Base-by-base conservation (phyloP, 1,140 invertebrate species). In the Ladona fulva region DNA sequence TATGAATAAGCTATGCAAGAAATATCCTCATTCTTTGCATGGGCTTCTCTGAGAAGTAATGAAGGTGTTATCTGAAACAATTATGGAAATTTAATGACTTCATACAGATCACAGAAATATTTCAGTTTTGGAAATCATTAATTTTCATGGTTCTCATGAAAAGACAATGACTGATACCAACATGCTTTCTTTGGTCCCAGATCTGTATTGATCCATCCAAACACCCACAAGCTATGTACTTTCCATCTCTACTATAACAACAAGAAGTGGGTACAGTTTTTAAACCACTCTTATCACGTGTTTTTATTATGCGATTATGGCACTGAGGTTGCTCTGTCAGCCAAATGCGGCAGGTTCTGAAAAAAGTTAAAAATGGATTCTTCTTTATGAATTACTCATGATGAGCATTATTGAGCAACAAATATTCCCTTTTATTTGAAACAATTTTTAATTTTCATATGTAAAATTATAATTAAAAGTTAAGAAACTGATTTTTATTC, bases 151-250 rank as follows among this genome's bases (percentile, higher is more conserved):
- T n/a, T n/a, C n/a, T n/a, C n/a, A 74, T n/a, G 74, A 22, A 74
- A 74, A 74, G 1, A 75, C 24, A 75, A 75, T 37, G n/a, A 75
- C 1, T 59, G 5, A 77, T 59, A 80, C 86, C 85, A 82, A 91
- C 88, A 90, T 78, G 83, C 82, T 88, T 90, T 66, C 97, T 89
- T 76, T 96, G 92, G 84, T 99, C 98, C 97, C 97, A 99, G 85
- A 99, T 93, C 85, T 99, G 97, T 81, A 99, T 92, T 0, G 96
- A 98, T 0, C 98, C 98, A 86, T 99, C 98, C 29, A 91, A 89
- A 83, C 98, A 99, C 0, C 92, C 97, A 77, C 94, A 94, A 0
- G 94, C 94, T 24, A 99, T 91, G 0, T 94, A 89, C 77, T 93
- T 92, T 0, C 97, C 97, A 85, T 99, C 97, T 78, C 93, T 86